Percentiles rank a stretch among this genome's conserved stretches.
phyloP scores from a whole-genome alignment of 1,140 invertebrate species.

The Macrostomum lignano region DNA sequence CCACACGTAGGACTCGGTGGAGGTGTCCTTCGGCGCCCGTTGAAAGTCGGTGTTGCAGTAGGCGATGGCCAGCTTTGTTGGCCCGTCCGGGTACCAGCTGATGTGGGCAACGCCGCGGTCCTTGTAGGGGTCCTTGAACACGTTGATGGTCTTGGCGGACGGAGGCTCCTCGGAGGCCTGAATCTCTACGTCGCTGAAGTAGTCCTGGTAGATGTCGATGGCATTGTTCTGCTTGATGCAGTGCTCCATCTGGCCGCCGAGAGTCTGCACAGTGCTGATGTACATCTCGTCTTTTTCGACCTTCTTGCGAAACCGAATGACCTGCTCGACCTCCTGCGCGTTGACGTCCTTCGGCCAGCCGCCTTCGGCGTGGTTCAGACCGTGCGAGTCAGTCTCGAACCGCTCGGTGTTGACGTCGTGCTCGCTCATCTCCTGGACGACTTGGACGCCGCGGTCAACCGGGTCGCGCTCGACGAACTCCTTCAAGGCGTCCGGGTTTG shows the following conservation, averaged over 20 bases:
- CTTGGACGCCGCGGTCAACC: conserved; percentile 25
- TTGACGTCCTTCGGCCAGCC: conserved; percentile 90
- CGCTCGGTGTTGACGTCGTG: conserved; percentile 41
- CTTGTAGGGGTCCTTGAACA: conserved; percentile 32
- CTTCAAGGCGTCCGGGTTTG: conserved; percentile 36
- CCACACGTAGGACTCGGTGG: conserved; percentile 52
- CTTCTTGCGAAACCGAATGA: conserved; percentile 56
- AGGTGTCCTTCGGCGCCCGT: conserved; percentile 34
- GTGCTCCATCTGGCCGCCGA: conserved; percentile 52
- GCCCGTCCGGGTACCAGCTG: conserved; percentile 55
- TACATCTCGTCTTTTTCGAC: conserved; percentile 81
- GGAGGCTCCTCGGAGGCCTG: conserved; percentile 24
- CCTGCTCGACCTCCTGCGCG: conserved; percentile 56
- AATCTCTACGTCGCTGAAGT: conserved; percentile 37
- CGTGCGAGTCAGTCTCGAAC: conserved; percentile 45
- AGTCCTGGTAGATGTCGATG: conserved; percentile 64
- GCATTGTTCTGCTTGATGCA: conserved; percentile 67
- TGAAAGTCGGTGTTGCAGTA: conserved; percentile 58
- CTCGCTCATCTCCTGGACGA: conserved; percentile 26
- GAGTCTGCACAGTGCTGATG: conserved; percentile 47
- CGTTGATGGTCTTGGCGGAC: conserved; percentile 29
- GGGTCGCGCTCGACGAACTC: conserved; percentile 40
- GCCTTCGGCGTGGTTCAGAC: conserved; percentile 66
- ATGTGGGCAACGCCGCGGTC: conserved; percentile 50
- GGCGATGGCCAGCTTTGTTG: conserved; percentile 48